Evolutionary conservation across 2,113 vertebrate genomes (phyloP), one percentile per base, ranked within the genome.

Genomic region (Clarias batrachus): DNA sequence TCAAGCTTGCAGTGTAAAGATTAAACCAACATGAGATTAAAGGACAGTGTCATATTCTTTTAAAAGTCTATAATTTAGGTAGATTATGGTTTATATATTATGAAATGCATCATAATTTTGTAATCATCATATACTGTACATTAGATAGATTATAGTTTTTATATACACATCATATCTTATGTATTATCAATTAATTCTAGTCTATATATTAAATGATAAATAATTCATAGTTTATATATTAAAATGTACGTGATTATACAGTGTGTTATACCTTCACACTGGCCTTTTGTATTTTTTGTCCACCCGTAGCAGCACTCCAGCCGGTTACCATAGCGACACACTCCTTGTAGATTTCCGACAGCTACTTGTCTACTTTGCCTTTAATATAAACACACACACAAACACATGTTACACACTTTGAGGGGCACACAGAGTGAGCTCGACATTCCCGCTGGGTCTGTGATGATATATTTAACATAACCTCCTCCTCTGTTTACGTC

Each of bases 291-390:
- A 93, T 95, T 98, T 92, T 93, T 97, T 91, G 92, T 97, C 98
- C 97, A 99, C 89, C 97, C 98, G 8, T 97, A 96, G 93, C 98
- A 99, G 91, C 98, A 99, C 91, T 98, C 97, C 89, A 96, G 62
- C 60, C 91, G 95, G 87, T 94, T 93, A 83, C 97, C 98, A 3
- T 97, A 99, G 89, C 78, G 97, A 93, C 98, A 99, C 82, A 98
- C 41, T 9, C 97, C 97, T 82, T 95, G 92, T 87, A 94, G 94
- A 92, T 63, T 95, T 87, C 93, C 93, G 70, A 91, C 68, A 80
- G 91, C 90, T 63, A 91, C 91, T 88, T 96, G 94, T 89, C 93
- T 91, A 13, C 10, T 92, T 90, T 94, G 91, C 92, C 95, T 95
- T 91, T 85, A 78, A 60, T 41, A 65, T 37, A 81, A 87, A 73